A percentile compares a stretch with the other conserved stretches of the same genome.
Evolutionary conservation across 2,888 invertebrate genomes (phyloP).

Genomic region (Arctia plantaginis): DNA sequence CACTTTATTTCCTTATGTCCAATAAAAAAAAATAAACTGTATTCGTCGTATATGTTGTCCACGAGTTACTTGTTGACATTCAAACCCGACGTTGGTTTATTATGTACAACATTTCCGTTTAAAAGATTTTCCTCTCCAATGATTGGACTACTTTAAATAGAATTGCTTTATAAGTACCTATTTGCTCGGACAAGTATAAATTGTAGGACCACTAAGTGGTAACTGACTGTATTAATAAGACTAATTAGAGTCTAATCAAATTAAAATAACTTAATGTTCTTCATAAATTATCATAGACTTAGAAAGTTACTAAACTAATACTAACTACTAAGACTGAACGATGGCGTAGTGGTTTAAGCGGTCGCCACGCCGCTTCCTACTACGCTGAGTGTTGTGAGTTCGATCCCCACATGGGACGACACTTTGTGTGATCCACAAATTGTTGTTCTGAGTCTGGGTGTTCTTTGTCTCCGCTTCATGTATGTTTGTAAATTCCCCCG

Average conservation of each 20-base stretch:
- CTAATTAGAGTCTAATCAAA: not conserved
- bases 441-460: no score
- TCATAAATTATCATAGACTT: not conserved
- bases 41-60: not conserved
- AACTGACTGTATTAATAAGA: not conserved
- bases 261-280: not conserved
- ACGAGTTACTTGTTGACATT: constrained; percentile 7
- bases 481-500: no score
- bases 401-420: no score
- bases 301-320: not conserved
- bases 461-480: no score
- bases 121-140: not conserved
- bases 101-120: not conserved
- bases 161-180: not conserved
- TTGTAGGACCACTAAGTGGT: not conserved
- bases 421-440: no score
- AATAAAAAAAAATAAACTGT: not conserved
- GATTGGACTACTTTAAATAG: not conserved
- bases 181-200: not conserved
- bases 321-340: no score
- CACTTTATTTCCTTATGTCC: not conserved
- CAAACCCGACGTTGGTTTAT: not conserved
- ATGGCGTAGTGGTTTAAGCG: no score
- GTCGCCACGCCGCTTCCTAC: no score
- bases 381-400: no score